A percentile compares a stretch with the other conserved stretches of the same genome.
Conservation (phyloP, 37 sponge, comb jelly and placozoan species). For the Hormiphora californensis region DNA sequence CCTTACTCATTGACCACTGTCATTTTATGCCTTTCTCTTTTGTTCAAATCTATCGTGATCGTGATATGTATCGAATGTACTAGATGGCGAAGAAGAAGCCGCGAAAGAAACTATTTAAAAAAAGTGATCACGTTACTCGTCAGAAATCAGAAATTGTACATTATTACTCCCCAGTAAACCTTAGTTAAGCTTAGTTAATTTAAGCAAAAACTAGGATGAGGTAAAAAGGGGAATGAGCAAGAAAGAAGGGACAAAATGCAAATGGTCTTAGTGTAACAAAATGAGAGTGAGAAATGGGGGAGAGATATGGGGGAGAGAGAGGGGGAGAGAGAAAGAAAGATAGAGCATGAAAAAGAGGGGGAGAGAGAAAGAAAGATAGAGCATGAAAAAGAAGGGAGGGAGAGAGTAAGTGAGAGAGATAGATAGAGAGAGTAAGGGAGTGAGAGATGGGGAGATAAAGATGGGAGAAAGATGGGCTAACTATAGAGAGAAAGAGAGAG, state of each 20-base stretch:
- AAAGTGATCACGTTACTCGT: not conserved
- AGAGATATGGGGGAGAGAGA: not conserved
- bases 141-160: not conserved
- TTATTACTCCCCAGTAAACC: not conserved
- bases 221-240: not conserved
- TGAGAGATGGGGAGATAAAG: not conserved
- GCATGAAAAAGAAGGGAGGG: not conserved
- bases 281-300: not conserved
- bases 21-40: not conserved
- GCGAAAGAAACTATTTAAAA: not conserved
- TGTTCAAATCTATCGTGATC: too few species aligned
- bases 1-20: not conserved
- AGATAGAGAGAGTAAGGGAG: not conserved
- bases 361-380: not conserved
- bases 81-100: too few species aligned
- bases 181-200: too few species aligned
- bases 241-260: not conserved
- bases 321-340: not conserved
- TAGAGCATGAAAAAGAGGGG: not conserved
- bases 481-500: slow-evolving; percentile 32
- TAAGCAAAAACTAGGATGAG: not conserved
- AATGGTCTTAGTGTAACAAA: not conserved
- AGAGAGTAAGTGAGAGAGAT: not conserved
- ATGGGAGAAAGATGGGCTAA: not conserved
- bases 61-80: too few species aligned